phyloP scores from a whole-genome alignment of 2,888 invertebrate genomes.

The Micoletzkya japonica region DNA sequence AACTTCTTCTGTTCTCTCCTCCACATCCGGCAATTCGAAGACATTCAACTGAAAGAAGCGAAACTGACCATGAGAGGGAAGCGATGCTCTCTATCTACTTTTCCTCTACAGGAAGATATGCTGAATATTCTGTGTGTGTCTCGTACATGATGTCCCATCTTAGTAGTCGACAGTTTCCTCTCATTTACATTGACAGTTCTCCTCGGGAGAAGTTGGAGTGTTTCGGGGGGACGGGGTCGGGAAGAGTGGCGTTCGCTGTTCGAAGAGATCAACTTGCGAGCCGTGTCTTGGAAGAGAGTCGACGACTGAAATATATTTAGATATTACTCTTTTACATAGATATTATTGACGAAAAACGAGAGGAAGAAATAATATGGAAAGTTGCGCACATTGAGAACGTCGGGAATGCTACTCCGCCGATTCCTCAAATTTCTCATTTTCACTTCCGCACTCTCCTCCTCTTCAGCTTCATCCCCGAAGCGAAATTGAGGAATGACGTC shows the following conservation, averaged over 20 bases:
- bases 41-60: constrained; percentile 48
- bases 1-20: constrained; percentile 57
- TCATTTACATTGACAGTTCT: constrained; percentile 27
- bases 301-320: constrained; percentile 11
- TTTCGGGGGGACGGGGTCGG: constrained; percentile 39
- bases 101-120: neutral
- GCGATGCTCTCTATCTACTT: neutral
- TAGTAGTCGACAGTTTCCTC: constrained; percentile 29
- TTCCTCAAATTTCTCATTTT: constrained; percentile 41
- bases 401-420: constrained; percentile 48
- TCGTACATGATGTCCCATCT: too few species aligned
- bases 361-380: neutral
- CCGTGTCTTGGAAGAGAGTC: constrained; percentile 49
- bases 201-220: constrained; percentile 47
- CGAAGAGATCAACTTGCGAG: constrained; percentile 44
- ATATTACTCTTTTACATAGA: neutral
- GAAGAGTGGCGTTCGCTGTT: constrained; percentile 2
- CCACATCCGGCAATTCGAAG: constrained; percentile 58
- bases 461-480: constrained; percentile 25
- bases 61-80: too few species aligned
- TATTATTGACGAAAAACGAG: neutral
- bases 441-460: constrained; percentile 31
- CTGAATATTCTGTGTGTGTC: constrained; percentile 10
- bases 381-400: constrained; percentile 35
- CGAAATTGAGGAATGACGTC: constrained; percentile 26